phyloP scores from a whole-genome alignment of 2,113 vertebrate species.

The Leucosticte australis region DNA sequence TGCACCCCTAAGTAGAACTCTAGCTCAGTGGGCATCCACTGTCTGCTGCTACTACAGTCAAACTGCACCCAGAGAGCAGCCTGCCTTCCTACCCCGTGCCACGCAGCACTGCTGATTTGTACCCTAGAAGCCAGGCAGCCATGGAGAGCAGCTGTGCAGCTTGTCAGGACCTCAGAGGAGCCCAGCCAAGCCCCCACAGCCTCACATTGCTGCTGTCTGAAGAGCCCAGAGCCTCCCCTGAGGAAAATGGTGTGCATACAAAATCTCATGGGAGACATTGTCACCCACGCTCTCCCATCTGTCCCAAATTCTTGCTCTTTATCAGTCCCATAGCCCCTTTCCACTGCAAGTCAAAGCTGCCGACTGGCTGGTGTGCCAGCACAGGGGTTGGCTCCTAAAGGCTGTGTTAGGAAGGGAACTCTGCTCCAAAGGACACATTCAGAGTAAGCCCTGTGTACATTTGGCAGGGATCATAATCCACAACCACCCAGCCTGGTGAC shows the following conservation, averaged over 20 bases:
- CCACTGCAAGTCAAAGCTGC: background rate
- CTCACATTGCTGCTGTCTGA: background rate
- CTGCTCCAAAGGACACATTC: background rate
- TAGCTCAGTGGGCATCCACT: background rate
- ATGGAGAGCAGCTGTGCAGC: fast-evolving
- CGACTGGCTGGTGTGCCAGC: background rate
- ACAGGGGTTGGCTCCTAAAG: background rate
- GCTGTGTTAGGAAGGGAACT: background rate
- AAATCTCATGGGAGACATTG: background rate
- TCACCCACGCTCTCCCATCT: background rate
- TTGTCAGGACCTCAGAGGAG: background rate
- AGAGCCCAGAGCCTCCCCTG: background rate
- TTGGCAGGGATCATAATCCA: background rate
- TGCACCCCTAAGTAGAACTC: background rate
- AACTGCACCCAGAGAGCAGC: background rate
- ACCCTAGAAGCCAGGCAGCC: background rate
- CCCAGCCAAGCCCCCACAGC: background rate
- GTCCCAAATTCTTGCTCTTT: background rate
- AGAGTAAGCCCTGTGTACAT: background rate
- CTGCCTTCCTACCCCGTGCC: background rate
- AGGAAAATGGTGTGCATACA: background rate
- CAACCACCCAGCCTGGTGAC: background rate
- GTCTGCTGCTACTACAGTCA: background rate
- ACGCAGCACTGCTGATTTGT: background rate
- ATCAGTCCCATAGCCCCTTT: background rate